A percentile compares a stretch with the other conserved stretches of the same genome.
These are phyloP conservation scores for Bombus sylvicola DNA, from an alignment of 1,140 invertebrate species.

Conservation along the genomic window DNA sequence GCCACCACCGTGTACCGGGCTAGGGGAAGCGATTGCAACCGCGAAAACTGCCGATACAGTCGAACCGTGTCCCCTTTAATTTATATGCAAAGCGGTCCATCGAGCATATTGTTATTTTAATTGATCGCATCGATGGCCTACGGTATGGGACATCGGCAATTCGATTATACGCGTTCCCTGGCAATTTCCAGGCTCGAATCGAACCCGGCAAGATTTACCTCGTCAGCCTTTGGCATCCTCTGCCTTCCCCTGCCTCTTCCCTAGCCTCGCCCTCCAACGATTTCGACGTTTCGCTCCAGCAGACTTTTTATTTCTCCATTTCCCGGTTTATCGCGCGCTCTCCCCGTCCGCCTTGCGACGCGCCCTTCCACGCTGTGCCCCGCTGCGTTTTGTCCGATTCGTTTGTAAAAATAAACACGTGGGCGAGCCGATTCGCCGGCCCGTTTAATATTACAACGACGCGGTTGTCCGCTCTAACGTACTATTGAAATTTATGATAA, in stretches of 20 bases:
- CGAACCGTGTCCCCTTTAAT: conserved; percentile 58
- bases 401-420: neutral
- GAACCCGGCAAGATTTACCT: conserved; percentile 52
- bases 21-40: conserved; percentile 19
- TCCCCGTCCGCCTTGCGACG: neutral
- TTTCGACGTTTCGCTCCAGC: neutral
- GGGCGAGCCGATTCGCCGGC: neutral
- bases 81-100: conserved; percentile 67
- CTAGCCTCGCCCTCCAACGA: neutral
- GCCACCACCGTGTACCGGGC: neutral
- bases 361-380: neutral
- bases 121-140: conserved; percentile 40
- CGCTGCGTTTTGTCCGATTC: neutral
- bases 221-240: neutral
- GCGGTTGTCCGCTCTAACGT: conserved; percentile 22
- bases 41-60: conserved; percentile 58
- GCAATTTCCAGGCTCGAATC: conserved; percentile 41
- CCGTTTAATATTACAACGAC: conserved; percentile 49
- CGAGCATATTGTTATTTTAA: conserved; percentile 71
- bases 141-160: conserved; percentile 48
- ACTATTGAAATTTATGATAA: conserved; percentile 64
- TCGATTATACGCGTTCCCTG: conserved; percentile 59
- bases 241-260: neutral
- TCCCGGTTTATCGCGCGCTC: conserved; percentile 14
- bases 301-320: neutral